Percentiles rank a stretch among this genome's conserved stretches.
Conservation (phyloP, 2,888 invertebrate genomes). For the Ochropleura plecta region DNA sequence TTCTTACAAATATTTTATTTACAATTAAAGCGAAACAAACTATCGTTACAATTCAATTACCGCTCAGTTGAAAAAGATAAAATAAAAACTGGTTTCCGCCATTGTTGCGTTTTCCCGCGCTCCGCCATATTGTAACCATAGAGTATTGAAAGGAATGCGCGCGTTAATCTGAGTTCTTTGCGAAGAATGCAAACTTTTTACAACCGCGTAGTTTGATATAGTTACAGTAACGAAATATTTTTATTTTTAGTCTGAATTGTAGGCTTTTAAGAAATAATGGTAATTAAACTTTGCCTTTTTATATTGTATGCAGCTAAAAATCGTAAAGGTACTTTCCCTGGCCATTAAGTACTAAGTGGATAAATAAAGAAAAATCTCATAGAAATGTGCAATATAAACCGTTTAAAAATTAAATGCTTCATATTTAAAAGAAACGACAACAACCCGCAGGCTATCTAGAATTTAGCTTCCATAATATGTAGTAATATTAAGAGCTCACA, state of each 20-base stretch:
- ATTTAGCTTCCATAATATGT: constrained; percentile 34
- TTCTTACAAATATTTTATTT: constrained; percentile 24
- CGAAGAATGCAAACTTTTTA: constrained; percentile 52
- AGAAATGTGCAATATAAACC: constrained; percentile 3
- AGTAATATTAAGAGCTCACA: constrained; percentile 18
- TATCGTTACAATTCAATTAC: constrained; percentile 71
- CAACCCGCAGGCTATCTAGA: constrained; percentile 13
- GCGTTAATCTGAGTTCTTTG: constrained; percentile 50
- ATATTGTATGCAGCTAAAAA: background rate
- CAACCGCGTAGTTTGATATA: constrained; percentile 15
- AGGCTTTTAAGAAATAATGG: background rate
- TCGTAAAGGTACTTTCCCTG: background rate
- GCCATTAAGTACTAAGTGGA: background rate
- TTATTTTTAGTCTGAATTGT: constrained; percentile 10
- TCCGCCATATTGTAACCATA: constrained; percentile 75
- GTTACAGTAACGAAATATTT: constrained; percentile 35
- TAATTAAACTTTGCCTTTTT: background rate
- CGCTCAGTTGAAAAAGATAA: constrained; percentile 71
- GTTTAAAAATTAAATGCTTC: background rate
- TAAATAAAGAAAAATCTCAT: background rate
- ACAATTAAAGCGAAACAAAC: constrained; percentile 43
- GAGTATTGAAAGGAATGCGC: constrained; percentile 61
- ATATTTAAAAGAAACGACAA: constrained; percentile 14
- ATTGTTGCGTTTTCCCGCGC: constrained; percentile 80
- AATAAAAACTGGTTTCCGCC: constrained; percentile 75